phyloP scores from a whole-genome alignment of 2,888 invertebrate genomes.

The Agrochola circellaris region DNA sequence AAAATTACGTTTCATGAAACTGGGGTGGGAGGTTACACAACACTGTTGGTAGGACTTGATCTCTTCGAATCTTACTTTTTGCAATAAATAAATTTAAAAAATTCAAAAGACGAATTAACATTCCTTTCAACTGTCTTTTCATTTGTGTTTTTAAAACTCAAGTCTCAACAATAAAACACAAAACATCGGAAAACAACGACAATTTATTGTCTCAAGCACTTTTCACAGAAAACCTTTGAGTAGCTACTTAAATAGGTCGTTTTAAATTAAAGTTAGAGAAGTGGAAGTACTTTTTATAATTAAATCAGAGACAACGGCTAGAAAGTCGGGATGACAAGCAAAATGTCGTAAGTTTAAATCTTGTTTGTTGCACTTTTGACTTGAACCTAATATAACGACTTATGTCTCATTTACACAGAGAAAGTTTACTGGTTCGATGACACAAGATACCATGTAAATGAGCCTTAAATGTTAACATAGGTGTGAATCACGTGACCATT shows the following conservation, averaged over 20 bases:
- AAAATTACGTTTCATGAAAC: background rate
- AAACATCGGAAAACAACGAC: background rate
- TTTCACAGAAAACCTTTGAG: slow-evolving; percentile 9
- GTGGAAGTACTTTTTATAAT: slow-evolving; percentile 2
- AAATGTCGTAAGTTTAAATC: background rate
- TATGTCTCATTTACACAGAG: background rate
- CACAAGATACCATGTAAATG: background rate
- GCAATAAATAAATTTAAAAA: background rate
- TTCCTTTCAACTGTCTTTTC: background rate
- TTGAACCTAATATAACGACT: background rate
- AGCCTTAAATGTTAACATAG: background rate
- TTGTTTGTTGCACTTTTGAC: background rate
- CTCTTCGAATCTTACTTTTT: background rate
- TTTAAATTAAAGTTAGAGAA: slow-evolving; percentile 16
- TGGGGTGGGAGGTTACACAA: background rate
- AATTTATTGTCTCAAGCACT: slow-evolving; percentile 15
- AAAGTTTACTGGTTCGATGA: background rate
- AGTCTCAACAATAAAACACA: slow-evolving; percentile 20
- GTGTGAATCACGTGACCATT: background rate
- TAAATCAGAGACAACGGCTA: background rate
- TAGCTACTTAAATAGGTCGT: background rate
- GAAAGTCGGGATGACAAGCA: background rate
- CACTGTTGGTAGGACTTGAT: too few relatives aligned
- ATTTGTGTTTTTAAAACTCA: slow-evolving; percentile 3
- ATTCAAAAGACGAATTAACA: background rate